Evolutionary conservation across 2,888 invertebrate genomes (phyloP).

Genomic region (Ptychoptera contaminata): DNA sequence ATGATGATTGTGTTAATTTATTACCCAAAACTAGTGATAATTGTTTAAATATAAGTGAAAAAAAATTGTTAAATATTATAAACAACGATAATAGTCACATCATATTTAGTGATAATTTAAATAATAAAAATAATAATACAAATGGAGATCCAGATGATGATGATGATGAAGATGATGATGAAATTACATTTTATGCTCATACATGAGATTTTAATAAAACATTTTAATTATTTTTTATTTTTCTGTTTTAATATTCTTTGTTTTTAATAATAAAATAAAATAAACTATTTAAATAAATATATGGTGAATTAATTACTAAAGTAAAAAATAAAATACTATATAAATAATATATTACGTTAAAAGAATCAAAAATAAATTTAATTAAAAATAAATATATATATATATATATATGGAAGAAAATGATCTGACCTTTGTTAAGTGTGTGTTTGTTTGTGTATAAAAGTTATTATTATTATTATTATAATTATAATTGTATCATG

Average conservation of each 20-base stretch:
- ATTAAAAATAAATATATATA: too few species aligned
- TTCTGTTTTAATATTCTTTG: background rate
- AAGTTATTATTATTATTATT: too few species aligned
- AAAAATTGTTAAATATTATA: background rate
- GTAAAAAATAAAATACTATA: too few species aligned
- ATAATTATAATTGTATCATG: too few species aligned
- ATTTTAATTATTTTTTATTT: background rate
- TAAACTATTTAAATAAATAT: too few species aligned
- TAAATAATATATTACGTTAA: too few species aligned
- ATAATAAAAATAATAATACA: background rate
- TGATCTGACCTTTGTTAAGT: too few species aligned
- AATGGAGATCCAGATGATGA: slow-evolving; percentile 8
- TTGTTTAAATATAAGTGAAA: background rate
- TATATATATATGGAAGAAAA: too few species aligned
- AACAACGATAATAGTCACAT: background rate
- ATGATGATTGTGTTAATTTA: slow-evolving; percentile 13
- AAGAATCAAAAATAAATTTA: too few species aligned
- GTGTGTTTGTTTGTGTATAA: too few species aligned
- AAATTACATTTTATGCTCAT: slow-evolving; percentile 6
- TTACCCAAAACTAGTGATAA: background rate
- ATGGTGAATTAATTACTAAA: background rate
- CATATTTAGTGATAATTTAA: background rate
- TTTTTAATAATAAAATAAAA: background rate
- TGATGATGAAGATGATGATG: slow-evolving; percentile 13
- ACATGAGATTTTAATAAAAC: background rate